Base-by-base conservation (phyloP, 2,888 invertebrate genomes). In the Dynastes tityus region DNA sequence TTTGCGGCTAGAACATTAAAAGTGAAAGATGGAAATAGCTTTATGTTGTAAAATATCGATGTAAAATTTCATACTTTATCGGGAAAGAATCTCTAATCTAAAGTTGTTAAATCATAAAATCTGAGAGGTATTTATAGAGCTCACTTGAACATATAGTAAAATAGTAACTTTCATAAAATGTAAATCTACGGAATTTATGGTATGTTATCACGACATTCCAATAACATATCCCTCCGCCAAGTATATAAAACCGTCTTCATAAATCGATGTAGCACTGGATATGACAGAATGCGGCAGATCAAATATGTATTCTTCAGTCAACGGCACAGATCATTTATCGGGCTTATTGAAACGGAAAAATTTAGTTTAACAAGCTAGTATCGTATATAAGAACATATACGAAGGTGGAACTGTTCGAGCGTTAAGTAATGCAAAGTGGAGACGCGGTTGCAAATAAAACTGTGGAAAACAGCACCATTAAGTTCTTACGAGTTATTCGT, bases 311-410 rank as follows among this genome's bases (percentile, higher is more conserved):
- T 73, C 73, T 11, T 37, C 73, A 73, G 58, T 58, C 58, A 61
- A 73, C 73, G 61, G 45, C 73, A 61, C 58, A 73, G 73, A 73
- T 73, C 73, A 73, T 73, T 73, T 73, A 22, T 73, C 61, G 61
- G 61, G 45, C 53, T 73, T 73, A 73, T 61, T 73, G 73, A 58
- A 61, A 61, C 40, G 73, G 73, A 73, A 73, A 58, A 61, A 73
- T 73, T 73, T 73, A 73, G 61, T 73, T 73, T 73, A 73, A 73
- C 73, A 73, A 73, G 73, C 40, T 40, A 61, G 73, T 61, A 73
- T 37, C 61, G 40, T 45, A 45, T 40, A 61, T 45, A 40, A 61
- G 71, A 58, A 58, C 40, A 27, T 45, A 45, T 61, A 73, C 58
- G 22, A 27, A 61, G 45, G 16, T n/a, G 58, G 9, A 27, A 2